Evolutionary conservation across 2,797 vertebrate species (phyloP).

Genomic region (Zenarchopterus dispar): DNA sequence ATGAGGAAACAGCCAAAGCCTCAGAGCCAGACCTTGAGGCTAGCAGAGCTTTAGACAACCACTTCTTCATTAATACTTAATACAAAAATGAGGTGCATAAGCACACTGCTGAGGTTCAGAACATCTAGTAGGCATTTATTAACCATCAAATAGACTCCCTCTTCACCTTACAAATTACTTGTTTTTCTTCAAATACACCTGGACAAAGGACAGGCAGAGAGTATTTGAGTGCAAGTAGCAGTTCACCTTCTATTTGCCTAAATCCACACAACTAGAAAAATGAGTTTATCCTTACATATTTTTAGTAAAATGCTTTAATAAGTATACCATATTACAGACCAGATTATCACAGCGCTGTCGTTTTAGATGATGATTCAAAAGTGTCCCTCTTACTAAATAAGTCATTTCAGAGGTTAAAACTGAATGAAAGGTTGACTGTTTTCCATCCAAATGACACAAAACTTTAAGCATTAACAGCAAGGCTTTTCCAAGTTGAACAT

Average conservation of each 20-base stretch:
- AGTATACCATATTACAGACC: no score
- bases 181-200: background rate
- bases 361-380: slow-evolving; percentile 1
- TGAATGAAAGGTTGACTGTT: background rate
- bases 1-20: slow-evolving; percentile 5
- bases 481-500: slow-evolving; percentile 25
- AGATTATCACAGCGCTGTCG: background rate
- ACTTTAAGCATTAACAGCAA: slow-evolving; percentile 25
- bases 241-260: no score
- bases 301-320: background rate
- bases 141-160: background rate
- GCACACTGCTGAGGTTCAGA: background rate
- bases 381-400: background rate
- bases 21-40: slow-evolving; percentile 8
- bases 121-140: slow-evolving; percentile 2
- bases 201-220: background rate
- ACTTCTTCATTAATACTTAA: slow-evolving; percentile 10
- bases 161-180: background rate
- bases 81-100: slow-evolving; percentile 13
- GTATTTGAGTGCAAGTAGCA: no score
- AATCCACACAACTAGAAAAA: no score
- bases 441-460: background rate
- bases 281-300: no score
- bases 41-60: slow-evolving; percentile 19
- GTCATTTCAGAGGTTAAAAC: slow-evolving; percentile 13